A percentile compares a stretch with the other conserved stretches of the same genome.
Conservation (phyloP, 1,140 invertebrate genomes). For the Chrysoperla carnea region DNA sequence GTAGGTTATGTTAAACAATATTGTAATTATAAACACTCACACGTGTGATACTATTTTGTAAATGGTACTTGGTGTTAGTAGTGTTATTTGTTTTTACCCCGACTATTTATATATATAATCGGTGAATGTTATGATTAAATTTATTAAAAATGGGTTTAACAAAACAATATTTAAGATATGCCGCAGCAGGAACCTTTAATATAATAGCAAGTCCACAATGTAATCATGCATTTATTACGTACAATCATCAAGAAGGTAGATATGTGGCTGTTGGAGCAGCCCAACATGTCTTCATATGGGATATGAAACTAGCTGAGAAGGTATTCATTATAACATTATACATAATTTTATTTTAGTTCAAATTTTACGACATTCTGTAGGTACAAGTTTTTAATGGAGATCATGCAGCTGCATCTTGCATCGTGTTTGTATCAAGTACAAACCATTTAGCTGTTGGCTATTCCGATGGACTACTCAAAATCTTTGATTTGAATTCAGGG, state of each 20-base stretch:
- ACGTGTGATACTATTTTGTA: too few relatives aligned
- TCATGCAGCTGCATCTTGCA: slow-evolving; percentile 52
- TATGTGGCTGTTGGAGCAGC: slow-evolving; percentile 77
- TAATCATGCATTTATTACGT: slow-evolving; percentile 59
- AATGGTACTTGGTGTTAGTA: too few relatives aligned
- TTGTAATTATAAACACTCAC: too few relatives aligned
- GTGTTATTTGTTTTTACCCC: too few relatives aligned
- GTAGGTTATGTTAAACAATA: too few relatives aligned
- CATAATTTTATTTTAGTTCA: slow-evolving; percentile 5
- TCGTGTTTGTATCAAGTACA: slow-evolving; percentile 52
- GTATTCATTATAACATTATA: slow-evolving; percentile 26
- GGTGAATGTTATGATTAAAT: neutral
- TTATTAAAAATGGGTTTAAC: slow-evolving; percentile 90
- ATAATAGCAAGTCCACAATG: slow-evolving; percentile 63
- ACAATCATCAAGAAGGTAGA: slow-evolving; percentile 56
- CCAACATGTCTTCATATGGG: slow-evolving; percentile 90
- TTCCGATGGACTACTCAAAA: slow-evolving; percentile 69
- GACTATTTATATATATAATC: too few relatives aligned
- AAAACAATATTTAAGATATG: slow-evolving; percentile 89
- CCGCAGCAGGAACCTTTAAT: slow-evolving; percentile 64
- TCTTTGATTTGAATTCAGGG: slow-evolving; percentile 54
- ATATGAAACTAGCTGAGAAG: slow-evolving; percentile 76
- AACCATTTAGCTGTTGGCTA: slow-evolving; percentile 80
- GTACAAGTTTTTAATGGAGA: slow-evolving; percentile 58
- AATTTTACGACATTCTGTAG: slow-evolving; percentile 30